These are phyloP conservation scores for Selenia dentaria DNA, from an alignment of 2,888 invertebrate species.

Conservation along the genomic window DNA sequence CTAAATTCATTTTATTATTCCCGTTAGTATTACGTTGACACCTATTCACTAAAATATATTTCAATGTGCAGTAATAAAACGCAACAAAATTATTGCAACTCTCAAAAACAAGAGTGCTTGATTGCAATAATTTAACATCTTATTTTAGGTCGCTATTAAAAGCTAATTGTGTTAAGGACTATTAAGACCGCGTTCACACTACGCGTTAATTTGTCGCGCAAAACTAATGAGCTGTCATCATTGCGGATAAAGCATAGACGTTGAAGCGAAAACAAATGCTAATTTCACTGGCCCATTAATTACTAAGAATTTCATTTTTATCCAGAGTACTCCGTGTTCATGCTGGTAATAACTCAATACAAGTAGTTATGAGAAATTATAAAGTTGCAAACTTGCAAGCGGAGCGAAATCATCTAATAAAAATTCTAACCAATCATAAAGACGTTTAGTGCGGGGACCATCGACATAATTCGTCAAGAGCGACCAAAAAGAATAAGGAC, in stretches of 20 bases:
- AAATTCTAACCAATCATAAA: conserved; percentile 30
- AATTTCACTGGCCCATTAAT: conserved; percentile 3
- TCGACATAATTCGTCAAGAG: conserved; percentile 42
- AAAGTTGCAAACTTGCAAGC: conserved; percentile 6
- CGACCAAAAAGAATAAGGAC: conserved; percentile 42
- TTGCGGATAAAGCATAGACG: conserved; percentile 19
- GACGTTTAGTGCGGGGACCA: conserved; percentile 31
- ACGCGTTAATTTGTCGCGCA: conserved; percentile 16
- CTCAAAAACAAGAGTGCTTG: conserved; percentile 35
- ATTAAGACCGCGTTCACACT: conserved; percentile 39
- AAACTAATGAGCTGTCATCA: conserved; percentile 19
- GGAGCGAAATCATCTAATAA: conserved; percentile 26
- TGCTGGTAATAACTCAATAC: conserved; percentile 6
- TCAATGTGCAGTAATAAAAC: conserved; percentile 30
- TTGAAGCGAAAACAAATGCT: conserved; percentile 11
- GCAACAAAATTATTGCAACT: conserved; percentile 36
- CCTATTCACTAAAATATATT: conserved; percentile 32
- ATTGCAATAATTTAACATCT: conserved; percentile 69
- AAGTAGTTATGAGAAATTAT: conserved; percentile 4
- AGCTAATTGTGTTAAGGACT: conserved; percentile 72
- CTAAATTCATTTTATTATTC: conserved; percentile 20
- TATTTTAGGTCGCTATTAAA: conserved; percentile 69
- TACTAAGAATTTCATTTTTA: conserved; percentile 6
- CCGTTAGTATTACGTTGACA: conserved; percentile 26
- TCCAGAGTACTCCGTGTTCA: conserved; percentile 7